phyloP scores from a whole-genome alignment of 2,113 vertebrate species.

The Arvicanthis niloticus region DNA sequence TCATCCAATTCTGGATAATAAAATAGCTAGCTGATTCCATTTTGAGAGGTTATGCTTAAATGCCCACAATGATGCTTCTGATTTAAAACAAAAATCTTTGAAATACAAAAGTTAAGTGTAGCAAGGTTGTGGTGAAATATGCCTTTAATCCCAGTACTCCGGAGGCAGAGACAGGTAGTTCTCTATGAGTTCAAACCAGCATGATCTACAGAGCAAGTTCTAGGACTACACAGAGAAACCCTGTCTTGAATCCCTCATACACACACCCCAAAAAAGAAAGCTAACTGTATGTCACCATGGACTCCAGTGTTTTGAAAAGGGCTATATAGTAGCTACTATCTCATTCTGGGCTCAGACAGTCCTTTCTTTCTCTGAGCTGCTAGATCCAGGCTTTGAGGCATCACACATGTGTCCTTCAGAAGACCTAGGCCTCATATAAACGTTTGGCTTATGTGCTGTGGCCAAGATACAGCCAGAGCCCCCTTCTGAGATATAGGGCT shows the following conservation, averaged over 20 bases:
- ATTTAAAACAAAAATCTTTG: neutral
- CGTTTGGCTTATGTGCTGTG: neutral
- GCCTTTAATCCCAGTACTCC: neutral
- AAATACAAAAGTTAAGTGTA: neutral
- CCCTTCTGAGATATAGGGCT: rapidly evolving
- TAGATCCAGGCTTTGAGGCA: neutral
- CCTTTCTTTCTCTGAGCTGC: neutral
- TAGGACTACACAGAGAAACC: neutral
- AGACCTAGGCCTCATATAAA: neutral
- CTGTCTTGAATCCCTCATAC: neutral
- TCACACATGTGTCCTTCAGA: neutral
- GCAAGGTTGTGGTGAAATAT: neutral
- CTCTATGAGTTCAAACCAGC: neutral
- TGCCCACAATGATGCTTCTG: neutral
- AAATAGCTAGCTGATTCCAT: neutral
- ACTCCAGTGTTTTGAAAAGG: neutral
- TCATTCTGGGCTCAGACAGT: neutral
- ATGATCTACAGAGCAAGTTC: neutral
- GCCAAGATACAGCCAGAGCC: neutral
- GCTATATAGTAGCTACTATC: neutral
- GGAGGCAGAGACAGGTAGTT: neutral
- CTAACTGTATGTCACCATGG: neutral
- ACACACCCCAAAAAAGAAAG: neutral
- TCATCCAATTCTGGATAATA: neutral
- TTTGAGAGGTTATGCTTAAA: neutral